A percentile compares a stretch with the other conserved stretches of the same genome.
Evolutionary conservation across 2,888 invertebrate species (phyloP).

Genomic region (Himalopsyche anomala): DNA sequence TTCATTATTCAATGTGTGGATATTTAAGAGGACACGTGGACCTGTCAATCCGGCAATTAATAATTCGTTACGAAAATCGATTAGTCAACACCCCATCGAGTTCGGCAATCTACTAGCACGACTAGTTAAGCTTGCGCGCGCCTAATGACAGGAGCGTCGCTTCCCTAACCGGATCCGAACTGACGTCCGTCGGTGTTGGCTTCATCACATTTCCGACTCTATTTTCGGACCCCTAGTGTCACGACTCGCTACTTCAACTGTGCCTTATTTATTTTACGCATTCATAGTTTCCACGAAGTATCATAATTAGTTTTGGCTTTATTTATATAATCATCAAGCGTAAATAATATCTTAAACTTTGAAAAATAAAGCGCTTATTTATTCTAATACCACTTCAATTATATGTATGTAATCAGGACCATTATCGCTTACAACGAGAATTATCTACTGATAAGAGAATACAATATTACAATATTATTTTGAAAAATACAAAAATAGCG

Average conservation of each 20-base stretch:
- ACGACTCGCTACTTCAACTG: background rate
- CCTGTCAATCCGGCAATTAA: conserved; percentile 21
- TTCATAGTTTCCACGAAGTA: background rate
- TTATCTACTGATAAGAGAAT: no score
- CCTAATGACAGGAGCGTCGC: conserved; percentile 60
- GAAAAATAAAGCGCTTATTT: no score
- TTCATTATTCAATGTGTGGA: background rate
- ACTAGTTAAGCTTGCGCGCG: conserved; percentile 12
- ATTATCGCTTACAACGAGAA: no score
- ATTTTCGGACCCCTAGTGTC: conserved; percentile 56
- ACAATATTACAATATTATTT: no score
- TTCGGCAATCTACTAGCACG: background rate
- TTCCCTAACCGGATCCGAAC: conserved; percentile 44
- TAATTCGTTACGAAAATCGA: conserved; percentile 22
- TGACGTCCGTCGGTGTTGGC: conserved; percentile 47
- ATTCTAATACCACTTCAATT: no score
- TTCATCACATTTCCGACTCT: conserved; percentile 64
- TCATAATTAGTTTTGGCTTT: background rate
- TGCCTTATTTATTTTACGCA: conserved; percentile 11
- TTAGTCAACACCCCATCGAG: conserved; percentile 10
- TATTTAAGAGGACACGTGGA: conserved; percentile 1
- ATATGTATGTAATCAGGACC: no score
- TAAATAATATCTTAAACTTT: no score
- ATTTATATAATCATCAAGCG: background rate
- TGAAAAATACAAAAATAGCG: no score